A percentile compares a stretch with the other conserved stretches of the same genome.
phyloP scores from a whole-genome alignment of 2,113 vertebrate genomes.

The Leptosomus discolor region DNA sequence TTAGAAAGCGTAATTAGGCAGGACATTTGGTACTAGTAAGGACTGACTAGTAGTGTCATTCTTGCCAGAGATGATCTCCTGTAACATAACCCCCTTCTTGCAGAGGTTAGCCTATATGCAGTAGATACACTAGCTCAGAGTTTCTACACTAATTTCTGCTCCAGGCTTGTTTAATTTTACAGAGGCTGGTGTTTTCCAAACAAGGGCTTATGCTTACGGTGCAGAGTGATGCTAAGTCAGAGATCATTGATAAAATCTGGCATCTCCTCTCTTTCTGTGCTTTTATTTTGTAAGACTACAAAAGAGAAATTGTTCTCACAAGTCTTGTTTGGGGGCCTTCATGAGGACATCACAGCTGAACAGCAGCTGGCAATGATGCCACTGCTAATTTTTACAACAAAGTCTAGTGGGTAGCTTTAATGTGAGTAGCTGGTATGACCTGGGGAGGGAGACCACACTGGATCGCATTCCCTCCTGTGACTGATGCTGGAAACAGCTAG shows the following conservation, averaged over 20 bases:
- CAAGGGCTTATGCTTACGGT: not conserved
- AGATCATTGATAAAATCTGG: not conserved
- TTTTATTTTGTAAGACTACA: not conserved
- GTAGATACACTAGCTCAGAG: not conserved
- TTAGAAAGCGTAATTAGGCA: not conserved
- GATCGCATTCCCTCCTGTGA: not conserved
- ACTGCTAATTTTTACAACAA: not conserved
- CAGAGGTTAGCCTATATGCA: not conserved
- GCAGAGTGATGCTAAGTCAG: not conserved
- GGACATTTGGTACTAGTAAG: not conserved
- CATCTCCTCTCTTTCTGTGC: not conserved
- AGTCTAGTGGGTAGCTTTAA: not conserved
- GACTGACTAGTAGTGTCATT: not conserved
- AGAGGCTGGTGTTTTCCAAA: not conserved
- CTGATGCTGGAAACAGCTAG: not conserved
- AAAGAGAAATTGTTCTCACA: slow-evolving; percentile 13
- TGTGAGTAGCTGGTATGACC: not conserved
- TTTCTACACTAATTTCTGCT: not conserved
- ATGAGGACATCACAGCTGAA: not conserved
- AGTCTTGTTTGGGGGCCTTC: slow-evolving; percentile 2
- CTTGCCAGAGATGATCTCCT: not conserved
- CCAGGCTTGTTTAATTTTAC: not conserved
- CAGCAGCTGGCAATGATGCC: not conserved
- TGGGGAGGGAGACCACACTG: not conserved
- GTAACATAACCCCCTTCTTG: not conserved